A percentile compares a stretch with the other conserved stretches of the same genome.
phyloP scores from a whole-genome alignment of 2,113 vertebrate genomes.

The Trichechus manatus region DNA sequence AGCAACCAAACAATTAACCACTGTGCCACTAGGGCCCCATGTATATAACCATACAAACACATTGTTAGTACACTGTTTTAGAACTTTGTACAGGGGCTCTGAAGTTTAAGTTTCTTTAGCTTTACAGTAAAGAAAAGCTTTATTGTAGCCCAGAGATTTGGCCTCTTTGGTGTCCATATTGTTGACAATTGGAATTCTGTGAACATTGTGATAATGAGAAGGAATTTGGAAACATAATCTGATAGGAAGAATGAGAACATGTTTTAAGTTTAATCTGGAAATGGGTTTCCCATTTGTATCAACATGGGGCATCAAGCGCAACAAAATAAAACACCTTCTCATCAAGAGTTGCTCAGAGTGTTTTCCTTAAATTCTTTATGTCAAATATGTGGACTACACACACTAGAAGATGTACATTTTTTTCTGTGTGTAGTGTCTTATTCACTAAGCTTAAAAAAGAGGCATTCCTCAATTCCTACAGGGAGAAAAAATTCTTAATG shows the following conservation, averaged over 20 bases:
- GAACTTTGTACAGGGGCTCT: rapidly evolving
- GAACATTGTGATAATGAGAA: not conserved
- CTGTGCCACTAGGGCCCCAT: not conserved
- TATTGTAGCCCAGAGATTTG: not conserved
- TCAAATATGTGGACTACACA: not conserved
- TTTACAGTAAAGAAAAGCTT: not conserved
- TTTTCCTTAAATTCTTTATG: not conserved
- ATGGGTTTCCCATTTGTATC: not conserved
- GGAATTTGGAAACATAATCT: not conserved
- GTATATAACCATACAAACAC: too few relatives aligned
- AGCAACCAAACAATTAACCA: too few relatives aligned
- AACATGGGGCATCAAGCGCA: not conserved
- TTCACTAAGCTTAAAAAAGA: not conserved
- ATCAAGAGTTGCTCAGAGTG: not conserved
- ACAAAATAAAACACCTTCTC: not conserved
- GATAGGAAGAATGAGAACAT: not conserved
- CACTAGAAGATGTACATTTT: not conserved
- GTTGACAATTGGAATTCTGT: not conserved
- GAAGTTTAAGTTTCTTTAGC: not conserved
- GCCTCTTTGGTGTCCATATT: not conserved
- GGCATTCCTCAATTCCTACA: not conserved
- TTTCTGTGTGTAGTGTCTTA: not conserved
- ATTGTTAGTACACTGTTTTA: not conserved
- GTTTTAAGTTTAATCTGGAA: not conserved
- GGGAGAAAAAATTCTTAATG: not conserved